Base-by-base conservation (phyloP, 2,888 invertebrate genomes). In the Cryptocephalus moraei region DNA sequence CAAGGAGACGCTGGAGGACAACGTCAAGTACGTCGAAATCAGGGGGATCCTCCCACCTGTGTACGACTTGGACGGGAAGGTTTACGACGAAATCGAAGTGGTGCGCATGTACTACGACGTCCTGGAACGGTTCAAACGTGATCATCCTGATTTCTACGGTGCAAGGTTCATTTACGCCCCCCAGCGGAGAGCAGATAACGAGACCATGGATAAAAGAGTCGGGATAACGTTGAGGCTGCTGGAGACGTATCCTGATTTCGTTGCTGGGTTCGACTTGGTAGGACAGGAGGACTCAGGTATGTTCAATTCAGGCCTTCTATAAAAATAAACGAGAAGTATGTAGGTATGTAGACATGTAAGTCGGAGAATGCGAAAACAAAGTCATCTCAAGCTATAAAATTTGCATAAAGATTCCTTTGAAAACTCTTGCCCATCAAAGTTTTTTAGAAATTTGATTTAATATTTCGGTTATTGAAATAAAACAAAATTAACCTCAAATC, bases 221-320 rank as follows among this genome's bases (percentile, higher is more conserved):
- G 39, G 55, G 3, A 47, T 50, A 34, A 49, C 51, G n/a, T 39
- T 46, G 9, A 47, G 50, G 39, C 33, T 60, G 32, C 50, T 45
- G 38, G 32, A 32, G 9, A 33, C 39, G 10, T 60, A 52, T 49
- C 82, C 86, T 0, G 74, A 81, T 9, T 77, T 82, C 49, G 70
- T 89, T 22, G 83, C 81, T 32, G 90, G 90, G 4, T 89, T 89
- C 56, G 90, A 90, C 71, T 71, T 90, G 51, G 87, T 89, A 0
- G 88, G 87, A 0, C 84, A 86, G 62, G 89, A 90, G 63, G 89
- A 89, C 61, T 56, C 67, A 39, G 86, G 87, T 57, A 41, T 50
- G 53, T 46, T 10, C n/a, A n/a, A n/a, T n/a, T n/a, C n/a, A n/a
- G n/a, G n/a, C n/a, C n/a, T n/a, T n/a, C n/a, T n/a, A n/a, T n/a